Evolutionary conservation across 1,140 invertebrate species (phyloP), one percentile per base, ranked within the genome.

Genomic region (Drosophila tani): DNA sequence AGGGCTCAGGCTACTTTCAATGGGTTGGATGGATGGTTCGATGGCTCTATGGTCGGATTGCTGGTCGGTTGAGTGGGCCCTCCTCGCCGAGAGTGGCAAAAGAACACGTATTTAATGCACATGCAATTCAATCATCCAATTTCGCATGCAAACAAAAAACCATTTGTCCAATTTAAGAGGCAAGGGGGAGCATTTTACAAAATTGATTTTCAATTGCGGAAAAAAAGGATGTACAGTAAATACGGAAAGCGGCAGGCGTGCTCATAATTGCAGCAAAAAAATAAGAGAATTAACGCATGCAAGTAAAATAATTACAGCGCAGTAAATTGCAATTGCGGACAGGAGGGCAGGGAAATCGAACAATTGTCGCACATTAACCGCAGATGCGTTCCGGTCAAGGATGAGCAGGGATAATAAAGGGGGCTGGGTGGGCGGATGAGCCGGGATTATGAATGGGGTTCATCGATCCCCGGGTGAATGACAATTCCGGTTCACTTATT

Each of bases 291-390:
- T 50, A 74, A 43, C 19, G 21, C 29, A 14, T 46, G 67, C 32
- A 38, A 41, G 41, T 64, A 71, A 49, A 64, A 69, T 63, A 76
- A 60, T 65, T 59, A 77, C 49, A 69, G 38, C 8, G 66, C 76
- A 71, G 70, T 79, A 80, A 84, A 84, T 80, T 83, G 62, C 70
- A 76, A 47, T 50, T 41, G 57, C 53, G 11, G 64, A 32, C 41
- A 53, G 21, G 8, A 40, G 19, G 24, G 32, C 43, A 32, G 51
- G 43, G 19, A 70, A 70, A 70, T 70, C 69, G 69, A 64, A 71
- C 67, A 50, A 77, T 76, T 51, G 65, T 75, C 82, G 58, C 66
- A 82, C 80, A 82, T 82, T 82, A 82, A 82, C 73, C 73, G 49
- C 80, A 82, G 80, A 82, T 82, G 79, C 73, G 65, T 43, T 71